phyloP scores from a whole-genome alignment of 1,140 invertebrate species.

The Dendrolimus punctatus region DNA sequence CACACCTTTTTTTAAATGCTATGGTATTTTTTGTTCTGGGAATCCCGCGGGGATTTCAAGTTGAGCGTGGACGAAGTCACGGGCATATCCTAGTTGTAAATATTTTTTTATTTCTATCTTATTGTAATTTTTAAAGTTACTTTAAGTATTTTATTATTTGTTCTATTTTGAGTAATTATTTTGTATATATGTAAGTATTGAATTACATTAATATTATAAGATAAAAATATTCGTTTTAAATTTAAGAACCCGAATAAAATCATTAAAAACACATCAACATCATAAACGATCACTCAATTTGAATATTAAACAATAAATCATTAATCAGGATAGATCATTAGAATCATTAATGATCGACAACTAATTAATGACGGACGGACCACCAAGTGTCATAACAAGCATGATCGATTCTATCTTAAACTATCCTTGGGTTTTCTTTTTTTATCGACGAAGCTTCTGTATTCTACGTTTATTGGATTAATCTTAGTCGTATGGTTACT shows the following conservation, averaged over 20 bases:
- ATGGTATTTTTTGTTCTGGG: no score
- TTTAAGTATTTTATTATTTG: no score
- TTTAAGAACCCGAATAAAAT: background rate
- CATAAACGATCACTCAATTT: background rate
- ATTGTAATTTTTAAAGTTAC: no score
- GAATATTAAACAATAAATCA: slow-evolving; percentile 7
- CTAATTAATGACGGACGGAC: slow-evolving; percentile 27
- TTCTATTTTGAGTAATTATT: no score
- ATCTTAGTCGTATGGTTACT: no score
- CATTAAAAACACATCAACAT: background rate
- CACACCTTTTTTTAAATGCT: no score
- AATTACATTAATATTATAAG: background rate
- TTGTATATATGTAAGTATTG: no score
- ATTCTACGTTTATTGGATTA: no score
- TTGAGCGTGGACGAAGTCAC: no score
- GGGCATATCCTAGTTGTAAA: no score
- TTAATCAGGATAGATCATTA: slow-evolving; percentile 22
- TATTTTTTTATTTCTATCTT: no score
- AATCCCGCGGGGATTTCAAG: no score
- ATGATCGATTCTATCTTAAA: slow-evolving; percentile 26
- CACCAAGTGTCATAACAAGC: slow-evolving; percentile 26
- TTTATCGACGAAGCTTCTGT: background rate
- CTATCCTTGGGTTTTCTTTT: slow-evolving; percentile 14
- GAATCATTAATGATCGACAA: slow-evolving; percentile 20
- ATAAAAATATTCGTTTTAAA: slow-evolving; percentile 1